Base-by-base conservation (phyloP, 2,888 invertebrate genomes). In the Macropis europaea region DNA sequence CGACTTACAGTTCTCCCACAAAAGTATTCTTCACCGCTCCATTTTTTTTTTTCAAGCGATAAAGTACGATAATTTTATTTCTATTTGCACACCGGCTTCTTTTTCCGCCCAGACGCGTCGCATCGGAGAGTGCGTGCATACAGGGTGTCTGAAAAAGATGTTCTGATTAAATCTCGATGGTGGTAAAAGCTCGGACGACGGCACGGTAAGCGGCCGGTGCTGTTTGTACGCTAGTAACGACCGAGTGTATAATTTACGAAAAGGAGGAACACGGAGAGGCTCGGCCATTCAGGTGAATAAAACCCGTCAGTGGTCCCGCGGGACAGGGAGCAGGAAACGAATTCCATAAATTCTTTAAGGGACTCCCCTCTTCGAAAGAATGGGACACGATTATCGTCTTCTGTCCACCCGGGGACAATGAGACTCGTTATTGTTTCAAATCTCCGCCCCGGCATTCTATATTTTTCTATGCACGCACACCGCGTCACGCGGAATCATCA, bases 221-320 rank as follows among this genome's bases (percentile, higher is more conserved):
- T n/a, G 73, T 81, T 73, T 69, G 70, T 47, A 40, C 28, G 38
- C 61, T 61, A 63, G 78, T 76, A 77, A 80, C 76, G 81, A 70
- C 60, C 52, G 59, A 62, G 66, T 80, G 57, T 67, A 80, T 81
- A 78, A 80, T 80, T 78, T 78, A 81, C 73, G 77, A 69, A 76
- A 73, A 76, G 76, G 57, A 48, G 52, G 30, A 48, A 52, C 30
- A 11, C 11, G 40, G 19, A 30, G 40, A 36, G 34, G 11, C 7
- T 26, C 48, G 59, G 48, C 68, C 74, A 68, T 68, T 68, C 77
- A 64, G 61, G 50, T 60, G 70, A 50, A 68, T 66, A 68, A 81
- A 68, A 63, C 53, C n/a, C 60, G 56, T 22, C 32, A 42, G 42
- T 28, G 52, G 32, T 60, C 60, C 53, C 73, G 40, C 34, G 70